Base-by-base conservation (phyloP, 2,888 invertebrate species). In the Druceiella hillmani region DNA sequence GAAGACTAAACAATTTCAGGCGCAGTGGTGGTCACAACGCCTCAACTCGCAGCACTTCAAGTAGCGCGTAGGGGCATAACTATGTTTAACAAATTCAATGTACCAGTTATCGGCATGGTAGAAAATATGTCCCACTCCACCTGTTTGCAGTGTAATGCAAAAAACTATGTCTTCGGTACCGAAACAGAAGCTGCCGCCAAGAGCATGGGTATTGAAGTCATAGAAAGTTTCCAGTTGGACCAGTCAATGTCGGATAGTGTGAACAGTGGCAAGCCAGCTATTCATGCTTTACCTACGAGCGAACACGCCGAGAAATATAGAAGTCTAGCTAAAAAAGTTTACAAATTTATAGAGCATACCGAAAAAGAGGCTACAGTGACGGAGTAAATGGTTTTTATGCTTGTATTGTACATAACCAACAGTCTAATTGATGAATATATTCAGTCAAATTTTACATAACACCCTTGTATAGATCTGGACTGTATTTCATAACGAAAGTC, bases 1-100 rank as follows among this genome's bases (percentile, higher is more conserved):
- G n/a, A n/a, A n/a, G n/a, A n/a, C n/a, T n/a, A n/a, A n/a, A n/a
- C n/a, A n/a, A n/a, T 58, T 57, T 28, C 57, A 82, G 87, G 90
- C 11, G 89, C 85, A 3, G 56, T 97, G n/a, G 67, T 97, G 31
- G 90, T 97, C 0, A 91, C 93, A 5, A 97, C 94, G 0, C 94
- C 95, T 0, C 95, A 95, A 59, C 79, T 79, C 36, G 85, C 92
- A 2, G 87, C 95, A 0, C 57, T 94, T 4, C 80, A 91, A 56
- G 92, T 95, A 14, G 87, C 92, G 0, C 74, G 79, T 51, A 77
- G 90, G 50, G 93, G 93, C 7, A 83, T 87, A 1, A 80, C 80
- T 50, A 93, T 97, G 93, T 90, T 91, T 54, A 74, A 79, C 43
- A 91, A 85, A 57, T 70, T 94, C 2, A 75, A 81, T 44, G 79